Conservation (phyloP, 35 echinoderm and acorn worm species). For the Diadema setosum region DNA sequence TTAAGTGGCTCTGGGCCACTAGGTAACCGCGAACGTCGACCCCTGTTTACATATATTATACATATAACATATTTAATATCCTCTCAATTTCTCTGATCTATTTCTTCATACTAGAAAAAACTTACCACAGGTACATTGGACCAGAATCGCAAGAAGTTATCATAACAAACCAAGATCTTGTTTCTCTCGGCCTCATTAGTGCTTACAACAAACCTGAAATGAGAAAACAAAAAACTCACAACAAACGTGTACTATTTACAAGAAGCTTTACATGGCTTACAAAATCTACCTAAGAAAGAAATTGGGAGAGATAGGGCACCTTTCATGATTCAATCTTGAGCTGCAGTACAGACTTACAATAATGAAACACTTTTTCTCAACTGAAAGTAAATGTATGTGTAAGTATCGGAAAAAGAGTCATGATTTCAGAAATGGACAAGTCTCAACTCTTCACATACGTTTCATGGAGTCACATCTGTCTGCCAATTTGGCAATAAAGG, state of each 20-base stretch:
- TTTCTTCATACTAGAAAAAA: background rate
- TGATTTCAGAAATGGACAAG: background rate
- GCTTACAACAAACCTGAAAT: conserved; percentile 44
- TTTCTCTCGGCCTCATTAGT: conserved; percentile 65
- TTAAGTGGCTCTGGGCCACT: background rate
- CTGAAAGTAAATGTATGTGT: background rate
- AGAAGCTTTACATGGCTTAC: too few species aligned
- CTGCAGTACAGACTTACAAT: background rate
- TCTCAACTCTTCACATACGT: background rate
- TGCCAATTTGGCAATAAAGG: background rate
- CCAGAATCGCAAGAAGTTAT: conserved; percentile 65
- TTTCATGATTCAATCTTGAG: background rate
- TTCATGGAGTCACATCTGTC: background rate
- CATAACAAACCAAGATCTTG: conserved; percentile 50
- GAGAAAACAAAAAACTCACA: background rate
- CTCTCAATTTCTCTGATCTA: background rate
- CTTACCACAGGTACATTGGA: background rate
- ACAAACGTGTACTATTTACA: background rate
- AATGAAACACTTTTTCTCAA: background rate
- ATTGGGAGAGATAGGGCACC: background rate
- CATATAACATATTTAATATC: background rate
- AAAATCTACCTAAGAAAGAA: too few species aligned
- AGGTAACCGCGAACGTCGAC: too few species aligned
- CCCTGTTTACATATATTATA: too few species aligned
- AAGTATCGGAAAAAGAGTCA: background rate